Percentiles rank a stretch among this genome's conserved stretches.
Evolutionary conservation across 2,888 invertebrate genomes (phyloP).

Genomic region (Heliconius erato): DNA sequence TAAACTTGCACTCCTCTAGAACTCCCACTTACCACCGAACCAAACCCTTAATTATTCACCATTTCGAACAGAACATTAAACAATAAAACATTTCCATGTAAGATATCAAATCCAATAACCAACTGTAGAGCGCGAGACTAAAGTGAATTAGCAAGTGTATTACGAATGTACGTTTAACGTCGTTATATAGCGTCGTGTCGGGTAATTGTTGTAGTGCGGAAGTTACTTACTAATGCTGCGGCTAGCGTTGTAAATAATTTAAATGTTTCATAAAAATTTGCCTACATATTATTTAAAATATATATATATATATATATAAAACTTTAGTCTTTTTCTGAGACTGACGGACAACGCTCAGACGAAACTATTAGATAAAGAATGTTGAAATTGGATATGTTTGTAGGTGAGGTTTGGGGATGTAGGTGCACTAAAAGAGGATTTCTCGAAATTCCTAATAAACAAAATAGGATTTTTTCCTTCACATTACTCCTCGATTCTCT

Average conservation of each 20-base stretch:
- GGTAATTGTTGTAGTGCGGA: neutral
- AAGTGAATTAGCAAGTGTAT: slow-evolving; percentile 15
- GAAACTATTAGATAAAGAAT: too few species aligned
- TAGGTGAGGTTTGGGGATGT: too few species aligned
- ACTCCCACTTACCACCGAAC: neutral
- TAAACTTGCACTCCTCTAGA: neutral
- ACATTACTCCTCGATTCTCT: too few species aligned
- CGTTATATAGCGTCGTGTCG: neutral
- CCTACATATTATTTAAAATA: too few species aligned
- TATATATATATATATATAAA: too few species aligned
- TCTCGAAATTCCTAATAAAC: too few species aligned
- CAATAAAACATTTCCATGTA: slow-evolving; percentile 10
- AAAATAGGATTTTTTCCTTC: too few species aligned
- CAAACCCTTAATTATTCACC: neutral
- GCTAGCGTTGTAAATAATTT: neutral
- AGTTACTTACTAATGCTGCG: neutral
- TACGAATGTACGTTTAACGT: slow-evolving; percentile 12
- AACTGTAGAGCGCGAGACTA: neutral
- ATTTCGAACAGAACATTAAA: neutral
- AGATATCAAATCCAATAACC: slow-evolving; percentile 12
- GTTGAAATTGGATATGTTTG: too few species aligned
- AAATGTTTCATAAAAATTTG: neutral
- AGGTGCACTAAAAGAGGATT: too few species aligned
- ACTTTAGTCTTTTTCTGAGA: too few species aligned
- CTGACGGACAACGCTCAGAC: too few species aligned